These are phyloP conservation scores for Pseudococcus viburni DNA, from an alignment of 2,888 invertebrate genomes.

Conservation along the genomic window DNA sequence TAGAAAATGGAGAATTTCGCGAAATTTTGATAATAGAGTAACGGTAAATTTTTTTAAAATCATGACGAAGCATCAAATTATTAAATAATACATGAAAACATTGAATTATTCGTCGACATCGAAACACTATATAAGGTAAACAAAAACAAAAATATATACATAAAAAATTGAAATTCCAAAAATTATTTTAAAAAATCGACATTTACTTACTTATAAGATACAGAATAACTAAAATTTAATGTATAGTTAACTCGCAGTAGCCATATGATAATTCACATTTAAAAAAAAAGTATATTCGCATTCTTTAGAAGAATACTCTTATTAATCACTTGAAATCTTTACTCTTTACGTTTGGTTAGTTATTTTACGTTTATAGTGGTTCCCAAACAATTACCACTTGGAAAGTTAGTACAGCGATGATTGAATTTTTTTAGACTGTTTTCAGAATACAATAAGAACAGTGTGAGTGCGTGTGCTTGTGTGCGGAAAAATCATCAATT, in stretches of 20 bases:
- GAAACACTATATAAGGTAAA: slow-evolving; percentile 46
- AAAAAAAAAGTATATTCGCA: slow-evolving; percentile 7
- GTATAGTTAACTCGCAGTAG: slow-evolving; percentile 45
- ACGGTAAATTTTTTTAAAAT: not conserved
- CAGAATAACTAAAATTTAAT: slow-evolving; percentile 49
- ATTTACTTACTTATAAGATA: slow-evolving; percentile 55
- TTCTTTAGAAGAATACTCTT: slow-evolving; percentile 34
- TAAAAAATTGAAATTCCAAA: slow-evolving; percentile 54
- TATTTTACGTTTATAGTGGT: slow-evolving; percentile 52
- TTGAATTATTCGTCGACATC: slow-evolving; percentile 50
- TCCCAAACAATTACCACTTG: slow-evolving; percentile 49
- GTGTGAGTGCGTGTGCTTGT: not conserved
- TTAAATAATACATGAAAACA: slow-evolving; percentile 24
- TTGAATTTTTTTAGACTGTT: slow-evolving; percentile 56
- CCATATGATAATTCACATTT: slow-evolving; percentile 38
- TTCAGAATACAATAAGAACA: slow-evolving; percentile 46
- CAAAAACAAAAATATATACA: slow-evolving; percentile 57
- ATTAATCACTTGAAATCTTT: slow-evolving; percentile 15
- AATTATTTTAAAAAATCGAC: slow-evolving; percentile 57
- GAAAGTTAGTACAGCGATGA: slow-evolving; percentile 33
- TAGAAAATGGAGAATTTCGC: not conserved
- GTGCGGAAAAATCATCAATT: not conserved
- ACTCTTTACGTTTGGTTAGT: slow-evolving; percentile 30
- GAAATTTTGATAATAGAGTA: not conserved
- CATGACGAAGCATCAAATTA: slow-evolving; percentile 40